Evolutionary conservation across 2,888 invertebrate species (phyloP), one percentile per base, ranked within the genome.

Genomic region (Encarsia formosa): DNA sequence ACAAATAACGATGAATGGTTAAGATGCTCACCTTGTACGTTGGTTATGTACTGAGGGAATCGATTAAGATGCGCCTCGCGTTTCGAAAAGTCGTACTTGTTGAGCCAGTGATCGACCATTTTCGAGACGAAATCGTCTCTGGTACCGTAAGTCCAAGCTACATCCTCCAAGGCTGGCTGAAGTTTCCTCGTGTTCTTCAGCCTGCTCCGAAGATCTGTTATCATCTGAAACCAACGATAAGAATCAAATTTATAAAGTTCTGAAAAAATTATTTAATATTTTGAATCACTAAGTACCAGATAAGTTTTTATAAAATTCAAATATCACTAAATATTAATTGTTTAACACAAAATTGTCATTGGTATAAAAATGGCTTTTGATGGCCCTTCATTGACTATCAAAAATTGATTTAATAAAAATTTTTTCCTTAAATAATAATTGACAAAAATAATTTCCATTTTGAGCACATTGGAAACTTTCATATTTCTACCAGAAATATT

Each of bases 71-170:
- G 62, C 8, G 62, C 64, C 63, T 82, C 79, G 13, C 79, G 72
- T 49, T 76, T 69, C 46, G 69, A 69, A 79, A 82, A 84, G 61
- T 81, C 75, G 65, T 79, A 85, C 23, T 78, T 73, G 22, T 77
- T 75, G 13, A 69, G 68, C 84, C 84, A 84, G 64, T 81, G 75
- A 4, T 77, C 66, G 11, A 77, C 57, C 5, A 81, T 64, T 19
- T 65, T 66, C 11, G 71, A 64, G 40, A 79, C 62, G 52, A 69
- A 75, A 19, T 75, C 67, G 2, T 74, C 65, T 61, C 78, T 78
- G 54, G 81, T 74, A 5, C 83, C 83, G 62, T 80, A 81, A 35
- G 70, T 69, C 45, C 72, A 69, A 40, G 66, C 74, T 5, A 53
- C 54, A 23, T 60, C 61, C 46, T 65, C 62, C 35, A 68, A 40